These are phyloP conservation scores for Crax fasciolata DNA, from an alignment of 2,797 vertebrate species.

Conservation along the genomic window DNA sequence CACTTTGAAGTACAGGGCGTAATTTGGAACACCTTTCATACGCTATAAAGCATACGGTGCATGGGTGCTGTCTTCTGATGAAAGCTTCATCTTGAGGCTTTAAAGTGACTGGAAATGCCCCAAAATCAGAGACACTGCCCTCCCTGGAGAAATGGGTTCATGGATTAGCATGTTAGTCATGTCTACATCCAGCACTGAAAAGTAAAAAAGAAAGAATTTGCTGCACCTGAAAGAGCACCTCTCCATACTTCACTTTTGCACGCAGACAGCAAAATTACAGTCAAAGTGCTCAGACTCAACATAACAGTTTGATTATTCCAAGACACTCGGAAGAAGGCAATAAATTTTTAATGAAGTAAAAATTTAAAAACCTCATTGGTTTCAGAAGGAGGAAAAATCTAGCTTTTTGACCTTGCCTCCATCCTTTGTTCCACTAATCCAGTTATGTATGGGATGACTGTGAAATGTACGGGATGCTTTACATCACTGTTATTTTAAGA, in stretches of 20 bases:
- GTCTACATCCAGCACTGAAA: not conserved
- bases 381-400: constrained; percentile 44
- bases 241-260: constrained; percentile 24
- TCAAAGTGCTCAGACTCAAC: constrained; percentile 40
- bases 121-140: constrained; percentile 16
- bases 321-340: constrained; percentile 22
- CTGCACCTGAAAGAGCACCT: constrained; percentile 47
- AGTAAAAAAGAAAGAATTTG: constrained; percentile 27
- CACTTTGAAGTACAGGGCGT: not conserved
- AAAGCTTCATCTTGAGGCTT: constrained; percentile 18
- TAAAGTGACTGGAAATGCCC: constrained; percentile 35
- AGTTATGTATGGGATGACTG: not conserved
- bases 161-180: not conserved
- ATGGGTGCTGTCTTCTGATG: constrained; percentile 28
- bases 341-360: constrained; percentile 55
- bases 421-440: not conserved
- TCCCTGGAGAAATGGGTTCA: not conserved
- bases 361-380: constrained; percentile 40
- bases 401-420: constrained; percentile 55
- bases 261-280: constrained; percentile 45
- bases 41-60: constrained; percentile 14
- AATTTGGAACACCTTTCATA: not conserved
- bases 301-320: constrained; percentile 57
- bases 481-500: constrained; percentile 60
- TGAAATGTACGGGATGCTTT: constrained; percentile 9